Evolutionary conservation across 2,113 vertebrate genomes (phyloP).

Genomic region (Sapayoa aenigma): DNA sequence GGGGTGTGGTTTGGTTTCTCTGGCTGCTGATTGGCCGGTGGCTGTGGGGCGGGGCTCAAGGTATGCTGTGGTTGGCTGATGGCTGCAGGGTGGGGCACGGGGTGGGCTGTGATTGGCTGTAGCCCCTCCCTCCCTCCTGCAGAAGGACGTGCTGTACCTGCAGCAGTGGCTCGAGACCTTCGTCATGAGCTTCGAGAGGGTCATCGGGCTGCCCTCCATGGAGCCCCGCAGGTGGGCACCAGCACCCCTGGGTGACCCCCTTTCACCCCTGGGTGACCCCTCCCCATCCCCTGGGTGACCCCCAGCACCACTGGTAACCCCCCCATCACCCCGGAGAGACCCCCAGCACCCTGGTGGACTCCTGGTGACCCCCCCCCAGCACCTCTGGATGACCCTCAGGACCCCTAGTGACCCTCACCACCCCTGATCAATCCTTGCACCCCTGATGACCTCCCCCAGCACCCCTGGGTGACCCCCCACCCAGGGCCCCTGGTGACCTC

Average conservation of each 20-base stretch:
- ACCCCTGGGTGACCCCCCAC: neutral
- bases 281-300: neutral
- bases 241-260: neutral
- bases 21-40: neutral
- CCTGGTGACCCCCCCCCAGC: no score
- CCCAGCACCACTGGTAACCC: neutral
- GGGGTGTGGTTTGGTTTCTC: neutral
- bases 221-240: constrained; percentile 83
- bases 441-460: neutral
- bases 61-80: neutral
- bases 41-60: rapidly evolving
- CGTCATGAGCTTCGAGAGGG: constrained; percentile 86
- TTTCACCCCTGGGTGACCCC: neutral
- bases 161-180: constrained; percentile 94
- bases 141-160: constrained; percentile 92
- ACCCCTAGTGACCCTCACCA: no score
- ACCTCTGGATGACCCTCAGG: no score
- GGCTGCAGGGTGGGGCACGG: rapidly evolving
- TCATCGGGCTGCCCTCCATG: constrained; percentile 85
- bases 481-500: no score
- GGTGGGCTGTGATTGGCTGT: neutral
- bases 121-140: neutral
- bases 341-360: rapidly evolving
- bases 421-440: no score
- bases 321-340: rapidly evolving